A percentile compares a stretch with the other conserved stretches of the same genome.
Conservation (phyloP, 2,888 invertebrate genomes). For the Calliphora vomitoria region DNA sequence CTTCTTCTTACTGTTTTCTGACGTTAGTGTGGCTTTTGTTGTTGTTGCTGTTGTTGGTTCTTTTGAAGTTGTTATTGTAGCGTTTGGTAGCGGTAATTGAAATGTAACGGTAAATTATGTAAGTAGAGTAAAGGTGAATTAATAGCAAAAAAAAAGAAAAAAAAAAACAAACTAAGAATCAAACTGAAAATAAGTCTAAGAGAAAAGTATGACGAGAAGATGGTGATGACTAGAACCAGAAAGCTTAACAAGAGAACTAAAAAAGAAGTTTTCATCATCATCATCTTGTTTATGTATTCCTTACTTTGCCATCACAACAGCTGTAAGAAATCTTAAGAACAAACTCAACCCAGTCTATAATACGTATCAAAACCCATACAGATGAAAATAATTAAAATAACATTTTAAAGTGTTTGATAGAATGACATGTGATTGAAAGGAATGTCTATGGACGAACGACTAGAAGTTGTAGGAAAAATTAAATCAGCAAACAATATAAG, state of each 20-base stretch:
- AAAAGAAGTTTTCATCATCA: not conserved
- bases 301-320: not conserved
- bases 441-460: slow-evolving; percentile 61
- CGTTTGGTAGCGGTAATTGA: slow-evolving; percentile 71
- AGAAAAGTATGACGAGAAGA: slow-evolving; percentile 3
- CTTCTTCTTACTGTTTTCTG: slow-evolving; percentile 37
- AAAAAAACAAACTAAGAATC: not conserved
- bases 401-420: slow-evolving; percentile 66
- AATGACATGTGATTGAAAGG: slow-evolving; percentile 73
- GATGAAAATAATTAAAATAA: slow-evolving; percentile 67
- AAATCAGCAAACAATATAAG: not conserved
- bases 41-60: slow-evolving; percentile 29
- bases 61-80: slow-evolving; percentile 35
- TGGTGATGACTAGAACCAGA: slow-evolving; percentile 45
- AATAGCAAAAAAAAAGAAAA: slow-evolving; percentile 40
- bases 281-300: slow-evolving; percentile 4
- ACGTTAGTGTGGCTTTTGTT: slow-evolving; percentile 37
- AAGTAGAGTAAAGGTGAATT: slow-evolving; percentile 74
- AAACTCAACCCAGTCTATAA: not conserved
- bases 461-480: slow-evolving; percentile 47
- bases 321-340: slow-evolving; percentile 11
- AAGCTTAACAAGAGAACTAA: slow-evolving; percentile 2
- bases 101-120: slow-evolving; percentile 72
- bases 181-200: slow-evolving; percentile 45
- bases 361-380: slow-evolving; percentile 23